A percentile compares a stretch with the other conserved stretches of the same genome.
Evolutionary conservation across 2,888 invertebrate genomes (phyloP).

Genomic region (Synergus laeviventris): DNA sequence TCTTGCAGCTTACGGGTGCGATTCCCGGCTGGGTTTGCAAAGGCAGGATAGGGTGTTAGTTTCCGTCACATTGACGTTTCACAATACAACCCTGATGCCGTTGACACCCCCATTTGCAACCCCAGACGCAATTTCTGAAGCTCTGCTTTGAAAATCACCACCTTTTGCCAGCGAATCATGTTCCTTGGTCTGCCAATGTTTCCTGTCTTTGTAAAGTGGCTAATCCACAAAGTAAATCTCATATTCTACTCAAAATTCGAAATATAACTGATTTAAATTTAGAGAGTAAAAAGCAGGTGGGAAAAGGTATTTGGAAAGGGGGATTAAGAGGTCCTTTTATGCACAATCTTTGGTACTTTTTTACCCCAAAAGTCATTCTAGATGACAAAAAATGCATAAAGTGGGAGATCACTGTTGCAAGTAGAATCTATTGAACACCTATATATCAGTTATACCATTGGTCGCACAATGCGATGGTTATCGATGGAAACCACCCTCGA

Average conservation of each 20-base stretch:
- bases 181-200: not conserved
- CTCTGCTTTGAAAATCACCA: conserved; percentile 34
- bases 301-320: not conserved
- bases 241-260: not conserved
- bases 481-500: conserved; percentile 67
- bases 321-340: not conserved
- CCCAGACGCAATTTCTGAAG: conserved; percentile 58
- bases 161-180: conserved; percentile 23
- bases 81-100: conserved; percentile 73
- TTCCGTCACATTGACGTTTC: conserved; percentile 74
- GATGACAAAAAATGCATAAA: conserved; percentile 39
- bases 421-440: conserved; percentile 24
- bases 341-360: not conserved
- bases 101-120: conserved; percentile 69
- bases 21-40: conserved; percentile 45
- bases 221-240: not conserved
- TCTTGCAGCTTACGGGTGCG: conserved; percentile 45
- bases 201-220: not conserved
- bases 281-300: not conserved
- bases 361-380: conserved; percentile 13
- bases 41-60: conserved; percentile 69
- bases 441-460: conserved; percentile 50
- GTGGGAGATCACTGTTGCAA: not conserved
- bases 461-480: conserved; percentile 67
- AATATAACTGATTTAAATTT: no score